Conservation (phyloP, 1,140 invertebrate genomes). For the Steinernema feltiae region DNA sequence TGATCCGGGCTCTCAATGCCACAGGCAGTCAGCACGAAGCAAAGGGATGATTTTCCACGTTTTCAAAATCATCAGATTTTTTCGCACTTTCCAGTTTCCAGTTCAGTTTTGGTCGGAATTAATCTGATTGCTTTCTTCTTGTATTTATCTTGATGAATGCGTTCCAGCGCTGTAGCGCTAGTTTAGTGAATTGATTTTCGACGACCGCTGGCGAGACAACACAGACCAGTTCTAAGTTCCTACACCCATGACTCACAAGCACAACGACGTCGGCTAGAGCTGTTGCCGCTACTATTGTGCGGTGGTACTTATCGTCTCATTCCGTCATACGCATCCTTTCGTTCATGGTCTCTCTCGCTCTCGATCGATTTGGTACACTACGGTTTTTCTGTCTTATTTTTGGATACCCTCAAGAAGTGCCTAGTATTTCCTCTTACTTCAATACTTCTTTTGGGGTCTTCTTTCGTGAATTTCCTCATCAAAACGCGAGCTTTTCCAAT, state of each 20-base stretch:
- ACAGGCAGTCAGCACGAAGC: too few species aligned
- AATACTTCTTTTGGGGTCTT: too few species aligned
- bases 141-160: neutral
- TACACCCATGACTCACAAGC: conserved; percentile 4
- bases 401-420: too few species aligned
- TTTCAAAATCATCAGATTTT: too few species aligned
- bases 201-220: neutral
- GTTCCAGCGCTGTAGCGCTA: neutral
- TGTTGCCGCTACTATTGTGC: conserved; percentile 9
- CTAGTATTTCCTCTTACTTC: too few species aligned
- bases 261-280: neutral
- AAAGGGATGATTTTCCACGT: too few species aligned
- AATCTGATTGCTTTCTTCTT: neutral
- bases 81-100: neutral
- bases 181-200: neutral
- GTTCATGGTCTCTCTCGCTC: neutral
- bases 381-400: too few species aligned
- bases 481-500: too few species aligned
- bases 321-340: neutral
- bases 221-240: conserved; percentile 4
- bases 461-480: too few species aligned
- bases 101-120: neutral
- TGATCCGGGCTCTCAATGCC: too few species aligned
- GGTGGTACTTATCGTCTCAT: neutral
- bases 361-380: too few species aligned